A percentile compares a stretch with the other conserved stretches of the same genome.
Conservation (phyloP, 2,888 invertebrate genomes). For the Rhagonycha fulva region DNA sequence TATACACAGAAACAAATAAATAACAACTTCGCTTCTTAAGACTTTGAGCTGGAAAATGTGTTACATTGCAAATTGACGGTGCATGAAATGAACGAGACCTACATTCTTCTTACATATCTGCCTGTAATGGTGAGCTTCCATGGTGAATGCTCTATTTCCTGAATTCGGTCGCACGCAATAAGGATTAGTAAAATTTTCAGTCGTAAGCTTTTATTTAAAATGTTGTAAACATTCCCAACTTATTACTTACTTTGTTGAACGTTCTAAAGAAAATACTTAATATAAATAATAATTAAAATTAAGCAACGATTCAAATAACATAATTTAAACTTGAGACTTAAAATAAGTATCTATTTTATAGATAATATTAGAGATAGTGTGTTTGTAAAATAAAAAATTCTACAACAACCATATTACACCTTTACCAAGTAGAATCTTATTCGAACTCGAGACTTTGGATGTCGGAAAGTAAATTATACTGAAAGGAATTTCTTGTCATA, state of each 20-base stretch:
- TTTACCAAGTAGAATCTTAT: constrained; percentile 16
- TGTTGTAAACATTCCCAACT: background rate
- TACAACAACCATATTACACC: constrained; percentile 32
- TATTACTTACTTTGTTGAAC: background rate
- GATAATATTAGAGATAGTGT: background rate
- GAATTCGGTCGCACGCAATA: constrained; percentile 37
- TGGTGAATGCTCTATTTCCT: constrained; percentile 38
- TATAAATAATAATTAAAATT: background rate
- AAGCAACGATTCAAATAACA: background rate
- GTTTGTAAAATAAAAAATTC: background rate
- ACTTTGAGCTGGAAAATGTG: constrained; percentile 23
- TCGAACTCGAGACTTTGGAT: constrained; percentile 34
- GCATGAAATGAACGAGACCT: constrained; percentile 51
- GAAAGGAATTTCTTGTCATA: constrained; percentile 52
- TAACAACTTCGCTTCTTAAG: constrained; percentile 20
- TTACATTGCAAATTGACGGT: constrained; percentile 49
- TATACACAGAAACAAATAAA: constrained; percentile 17
- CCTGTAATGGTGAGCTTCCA: constrained; percentile 34
- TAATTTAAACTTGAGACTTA: background rate
- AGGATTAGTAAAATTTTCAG: constrained; percentile 4
- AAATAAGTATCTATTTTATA: background rate
- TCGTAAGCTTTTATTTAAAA: background rate
- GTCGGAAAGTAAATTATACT: constrained; percentile 50
- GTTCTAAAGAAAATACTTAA: background rate
- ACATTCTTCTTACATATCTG: constrained; percentile 40